These are phyloP conservation scores for Gallinago stenura DNA, from an alignment of 2,797 vertebrate species.

Conservation along the genomic window DNA sequence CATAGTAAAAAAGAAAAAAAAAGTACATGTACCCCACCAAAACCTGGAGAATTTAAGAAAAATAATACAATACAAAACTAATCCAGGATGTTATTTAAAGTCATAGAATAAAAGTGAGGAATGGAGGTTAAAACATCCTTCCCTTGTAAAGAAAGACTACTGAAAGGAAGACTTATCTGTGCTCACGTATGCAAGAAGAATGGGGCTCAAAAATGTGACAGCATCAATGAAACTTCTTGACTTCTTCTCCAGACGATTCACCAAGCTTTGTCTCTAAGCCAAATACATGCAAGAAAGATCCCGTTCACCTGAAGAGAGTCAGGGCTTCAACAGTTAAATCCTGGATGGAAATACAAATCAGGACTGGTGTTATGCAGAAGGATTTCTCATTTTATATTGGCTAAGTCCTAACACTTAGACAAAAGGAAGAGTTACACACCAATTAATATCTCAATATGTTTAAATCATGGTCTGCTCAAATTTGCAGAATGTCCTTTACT, in stretches of 20 bases:
- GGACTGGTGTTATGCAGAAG: background rate
- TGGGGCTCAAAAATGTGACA: background rate
- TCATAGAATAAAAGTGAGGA: background rate
- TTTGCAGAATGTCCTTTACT: background rate
- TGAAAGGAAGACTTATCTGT: background rate
- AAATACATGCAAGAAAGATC: background rate
- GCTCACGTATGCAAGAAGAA: background rate
- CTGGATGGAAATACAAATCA: background rate
- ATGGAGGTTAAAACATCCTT: background rate
- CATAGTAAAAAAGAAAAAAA: background rate
- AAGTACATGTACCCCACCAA: background rate
- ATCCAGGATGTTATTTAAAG: background rate
- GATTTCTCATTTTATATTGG: background rate
- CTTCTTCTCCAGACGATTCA: background rate
- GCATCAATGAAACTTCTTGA: background rate
- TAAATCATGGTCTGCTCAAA: background rate
- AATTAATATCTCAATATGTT: background rate
- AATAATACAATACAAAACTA: background rate
- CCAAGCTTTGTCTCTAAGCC: background rate
- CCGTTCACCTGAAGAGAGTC: background rate
- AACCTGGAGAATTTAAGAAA: background rate
- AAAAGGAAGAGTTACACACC: background rate
- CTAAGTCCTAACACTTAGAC: background rate
- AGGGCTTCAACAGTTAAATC: background rate
- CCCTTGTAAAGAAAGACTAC: background rate